Base-by-base conservation (phyloP, 2,113 vertebrate genomes). In the Circaetus gallicus region DNA sequence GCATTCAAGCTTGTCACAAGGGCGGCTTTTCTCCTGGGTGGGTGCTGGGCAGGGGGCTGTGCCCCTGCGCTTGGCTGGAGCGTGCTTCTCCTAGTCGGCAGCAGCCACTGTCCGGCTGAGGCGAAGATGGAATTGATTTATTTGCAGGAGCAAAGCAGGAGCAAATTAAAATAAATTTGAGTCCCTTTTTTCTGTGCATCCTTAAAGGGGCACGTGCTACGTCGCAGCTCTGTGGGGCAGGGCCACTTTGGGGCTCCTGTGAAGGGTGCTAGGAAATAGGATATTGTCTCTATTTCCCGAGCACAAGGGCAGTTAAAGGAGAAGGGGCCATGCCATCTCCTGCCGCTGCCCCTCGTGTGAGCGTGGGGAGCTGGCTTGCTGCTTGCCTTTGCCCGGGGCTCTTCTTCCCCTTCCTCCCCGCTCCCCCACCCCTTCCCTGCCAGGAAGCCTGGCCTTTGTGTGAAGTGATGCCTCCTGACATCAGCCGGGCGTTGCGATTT, bases 381-480 rank as follows among this genome's bases (percentile, higher is more conserved):
- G 9, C 29, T 78, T 97, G 97, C 73, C 95, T 97, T 93, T 96
- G 94, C 95, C 86, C 86, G 19, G 0, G 89, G 96, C 93, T 93
- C 31, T 90, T 95, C 79, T 96, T 96, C 85, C 87, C 92, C 92
- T 95, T 96, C 96, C 95, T 95, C 62, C 49, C 43, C 9, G 5
- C 77, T 89, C 83, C 70, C 69, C 90, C 94, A 85, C 85, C 94
- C 78, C 66, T 91, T 94, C 92, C 72, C 78, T 2, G 12, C 92
- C 86, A 86, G 96, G 94, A 95, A 93, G 91, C 77, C 83, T 79
- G 94, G 85, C 92, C 90, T 93, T 97, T 90, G 89, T 94, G 95
- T 90, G 85, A 96, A 96, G 80, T 93, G 94, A 98, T 97, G 92
- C 70, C 96, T 96, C 80, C 71, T 97, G 95, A 98, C 95, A 96